Percentiles rank a stretch among this genome's conserved stretches.
Conservation (phyloP, 1,140 invertebrate genomes). For the Scaptomyza montana region DNA sequence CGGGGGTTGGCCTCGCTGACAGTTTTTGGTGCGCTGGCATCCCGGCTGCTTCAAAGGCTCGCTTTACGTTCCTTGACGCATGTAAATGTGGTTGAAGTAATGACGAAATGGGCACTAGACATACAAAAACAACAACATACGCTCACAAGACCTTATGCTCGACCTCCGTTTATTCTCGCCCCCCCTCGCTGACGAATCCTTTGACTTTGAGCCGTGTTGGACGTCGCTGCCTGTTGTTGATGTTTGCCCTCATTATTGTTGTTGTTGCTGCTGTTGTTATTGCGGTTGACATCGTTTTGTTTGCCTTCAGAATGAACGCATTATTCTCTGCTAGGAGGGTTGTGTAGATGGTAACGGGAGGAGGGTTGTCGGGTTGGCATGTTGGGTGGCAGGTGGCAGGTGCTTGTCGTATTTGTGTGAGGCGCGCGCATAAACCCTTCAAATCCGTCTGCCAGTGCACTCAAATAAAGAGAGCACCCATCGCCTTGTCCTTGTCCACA, state of each 20-base stretch:
- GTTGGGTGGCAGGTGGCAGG: slow-evolving; percentile 34
- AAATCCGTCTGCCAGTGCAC: slow-evolving; percentile 63
- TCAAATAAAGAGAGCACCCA: slow-evolving; percentile 3
- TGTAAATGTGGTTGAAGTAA: slow-evolving; percentile 83
- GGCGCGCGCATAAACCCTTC: slow-evolving; percentile 68
- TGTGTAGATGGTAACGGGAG: not conserved
- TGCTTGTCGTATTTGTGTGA: slow-evolving; percentile 67
- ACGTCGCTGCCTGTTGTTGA: slow-evolving; percentile 72
- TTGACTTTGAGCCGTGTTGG: slow-evolving; percentile 61
- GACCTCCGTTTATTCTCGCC: too few relatives aligned
- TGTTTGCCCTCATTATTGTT: slow-evolving; percentile 82
- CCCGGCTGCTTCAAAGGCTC: slow-evolving; percentile 65
- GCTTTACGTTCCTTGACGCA: slow-evolving; percentile 62
- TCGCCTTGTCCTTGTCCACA: slow-evolving; percentile 46
- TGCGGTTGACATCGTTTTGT: slow-evolving; percentile 81
- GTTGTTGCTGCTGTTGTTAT: slow-evolving; percentile 68
- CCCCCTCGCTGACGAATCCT: slow-evolving; percentile 59
- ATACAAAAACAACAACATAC: not conserved
- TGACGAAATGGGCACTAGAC: slow-evolving; percentile 82
- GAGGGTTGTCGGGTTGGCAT: not conserved
- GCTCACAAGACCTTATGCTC: not conserved
- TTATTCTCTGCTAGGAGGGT: slow-evolving; percentile 14
- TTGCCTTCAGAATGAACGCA: slow-evolving; percentile 68
- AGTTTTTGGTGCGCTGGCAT: slow-evolving; percentile 50
- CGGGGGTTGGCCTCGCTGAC: slow-evolving; percentile 66